phyloP scores from a whole-genome alignment of 2,888 invertebrate species.

The Heliconius charithonia region DNA sequence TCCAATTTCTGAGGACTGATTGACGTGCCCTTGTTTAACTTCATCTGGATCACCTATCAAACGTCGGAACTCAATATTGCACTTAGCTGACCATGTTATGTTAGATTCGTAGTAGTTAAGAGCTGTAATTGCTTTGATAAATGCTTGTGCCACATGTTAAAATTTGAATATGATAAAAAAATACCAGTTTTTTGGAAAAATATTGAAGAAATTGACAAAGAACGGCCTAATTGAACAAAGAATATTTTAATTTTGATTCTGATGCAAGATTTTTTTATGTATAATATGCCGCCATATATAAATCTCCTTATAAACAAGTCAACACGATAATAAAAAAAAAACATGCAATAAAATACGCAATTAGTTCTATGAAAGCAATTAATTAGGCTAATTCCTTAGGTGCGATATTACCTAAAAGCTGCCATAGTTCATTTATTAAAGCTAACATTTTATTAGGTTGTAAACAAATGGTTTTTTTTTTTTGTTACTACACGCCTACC shows the following conservation, averaged over 20 bases:
- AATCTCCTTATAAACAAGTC: slow-evolving; percentile 8
- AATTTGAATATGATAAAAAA: neutral
- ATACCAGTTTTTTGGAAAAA: neutral
- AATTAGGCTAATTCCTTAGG: slow-evolving; percentile 30
- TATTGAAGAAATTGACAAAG: too few relatives aligned
- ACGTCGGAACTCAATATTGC: neutral
- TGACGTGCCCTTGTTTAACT: neutral
- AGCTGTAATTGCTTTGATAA: neutral
- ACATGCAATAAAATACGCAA: neutral
- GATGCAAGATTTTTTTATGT: too few relatives aligned
- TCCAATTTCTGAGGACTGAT: neutral
- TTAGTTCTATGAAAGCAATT: slow-evolving; percentile 6
- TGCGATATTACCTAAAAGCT: slow-evolving; percentile 18
- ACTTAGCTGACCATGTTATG: neutral
- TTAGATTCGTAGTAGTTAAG: neutral
- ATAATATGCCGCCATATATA: neutral
- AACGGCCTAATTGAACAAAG: too few relatives aligned
- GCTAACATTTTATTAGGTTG: slow-evolving; percentile 20
- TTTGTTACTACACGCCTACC: neutral
- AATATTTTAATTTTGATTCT: too few relatives aligned
- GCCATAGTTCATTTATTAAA: neutral
- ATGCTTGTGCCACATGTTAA: neutral
- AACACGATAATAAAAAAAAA: neutral
- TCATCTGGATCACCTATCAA: neutral
- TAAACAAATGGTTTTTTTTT: slow-evolving; percentile 15